Conservation (phyloP, 1,140 invertebrate species). For the Ips nitidus region DNA sequence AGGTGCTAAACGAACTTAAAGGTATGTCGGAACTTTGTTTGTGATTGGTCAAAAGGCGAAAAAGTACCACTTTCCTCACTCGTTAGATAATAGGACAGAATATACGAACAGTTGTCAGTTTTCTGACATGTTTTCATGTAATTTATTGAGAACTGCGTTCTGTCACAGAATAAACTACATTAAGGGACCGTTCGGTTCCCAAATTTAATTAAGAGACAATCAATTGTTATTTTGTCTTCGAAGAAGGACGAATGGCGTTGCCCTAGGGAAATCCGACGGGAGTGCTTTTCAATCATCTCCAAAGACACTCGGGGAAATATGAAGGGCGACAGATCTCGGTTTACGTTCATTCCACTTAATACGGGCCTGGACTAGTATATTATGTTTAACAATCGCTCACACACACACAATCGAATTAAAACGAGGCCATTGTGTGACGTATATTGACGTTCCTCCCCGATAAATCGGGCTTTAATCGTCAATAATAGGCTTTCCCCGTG, state of each 20-base stretch:
- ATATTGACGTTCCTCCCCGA: neutral
- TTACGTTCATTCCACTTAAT: neutral
- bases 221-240: slow-evolving; percentile 1
- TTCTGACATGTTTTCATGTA: too few relatives aligned
- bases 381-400: neutral
- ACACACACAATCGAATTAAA: slow-evolving; percentile 4
- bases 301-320: neutral
- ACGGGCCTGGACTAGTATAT: neutral
- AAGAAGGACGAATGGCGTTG: neutral
- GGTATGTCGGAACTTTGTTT: too few relatives aligned
- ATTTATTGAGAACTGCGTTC: too few relatives aligned
- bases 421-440: slow-evolving; percentile 2
- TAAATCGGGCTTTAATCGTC: slow-evolving; percentile 3
- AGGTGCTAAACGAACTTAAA: too few relatives aligned
- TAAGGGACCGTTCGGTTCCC: neutral
- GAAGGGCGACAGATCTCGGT: slow-evolving; percentile 1
- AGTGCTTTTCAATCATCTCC: slow-evolving; percentile 9
- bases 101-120: too few relatives aligned
- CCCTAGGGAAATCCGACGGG: neutral
- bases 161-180: neutral
- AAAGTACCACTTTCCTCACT: too few relatives aligned
- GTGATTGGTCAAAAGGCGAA: too few relatives aligned
- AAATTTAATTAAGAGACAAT: slow-evolving; percentile 11
- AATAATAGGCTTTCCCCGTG: neutral
- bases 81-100: too few relatives aligned